Evolutionary conservation across 2,797 vertebrate species (phyloP).

Genomic region (Coregonus sp.): DNA sequence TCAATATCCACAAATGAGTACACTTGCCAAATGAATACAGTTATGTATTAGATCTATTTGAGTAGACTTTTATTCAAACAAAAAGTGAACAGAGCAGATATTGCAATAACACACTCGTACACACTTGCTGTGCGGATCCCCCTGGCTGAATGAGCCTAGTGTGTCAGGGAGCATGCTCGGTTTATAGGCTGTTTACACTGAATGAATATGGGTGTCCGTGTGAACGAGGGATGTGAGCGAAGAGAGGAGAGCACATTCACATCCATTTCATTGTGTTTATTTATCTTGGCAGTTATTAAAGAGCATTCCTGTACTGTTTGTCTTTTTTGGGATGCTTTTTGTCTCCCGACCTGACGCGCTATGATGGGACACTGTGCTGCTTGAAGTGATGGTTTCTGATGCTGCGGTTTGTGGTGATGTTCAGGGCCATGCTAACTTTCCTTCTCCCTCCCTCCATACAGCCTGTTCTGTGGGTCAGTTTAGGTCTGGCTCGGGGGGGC

Average conservation of each 20-base stretch:
- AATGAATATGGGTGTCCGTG: background rate
- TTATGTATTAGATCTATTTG: background rate
- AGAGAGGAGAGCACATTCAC: background rate
- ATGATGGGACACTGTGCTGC: constrained; percentile 10
- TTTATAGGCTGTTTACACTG: constrained; percentile 21
- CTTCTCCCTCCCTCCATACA: constrained; percentile 41
- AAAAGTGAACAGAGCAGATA: constrained; percentile 20
- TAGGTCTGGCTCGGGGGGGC: constrained; percentile 73
- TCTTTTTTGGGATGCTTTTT: constrained; percentile 14
- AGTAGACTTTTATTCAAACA: constrained; percentile 6
- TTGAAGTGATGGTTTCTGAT: too few relatives aligned
- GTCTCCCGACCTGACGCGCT: constrained; percentile 8
- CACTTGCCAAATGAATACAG: background rate
- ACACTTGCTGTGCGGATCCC: background rate
- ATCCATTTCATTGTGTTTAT: constrained; percentile 27
- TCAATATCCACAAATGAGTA: constrained; percentile 3
- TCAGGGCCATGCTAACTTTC: background rate
- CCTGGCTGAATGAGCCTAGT: constrained; percentile 2
- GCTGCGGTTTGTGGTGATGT: background rate
- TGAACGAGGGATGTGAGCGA: background rate
- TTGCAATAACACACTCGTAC: background rate
- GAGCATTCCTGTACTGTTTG: background rate
- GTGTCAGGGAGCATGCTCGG: constrained; percentile 1
- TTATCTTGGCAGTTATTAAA: constrained; percentile 28
- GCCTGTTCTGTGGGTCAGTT: constrained; percentile 81